Evolutionary conservation across 2,888 invertebrate species (phyloP).

Genomic region (Listrodromus nycthemerus): DNA sequence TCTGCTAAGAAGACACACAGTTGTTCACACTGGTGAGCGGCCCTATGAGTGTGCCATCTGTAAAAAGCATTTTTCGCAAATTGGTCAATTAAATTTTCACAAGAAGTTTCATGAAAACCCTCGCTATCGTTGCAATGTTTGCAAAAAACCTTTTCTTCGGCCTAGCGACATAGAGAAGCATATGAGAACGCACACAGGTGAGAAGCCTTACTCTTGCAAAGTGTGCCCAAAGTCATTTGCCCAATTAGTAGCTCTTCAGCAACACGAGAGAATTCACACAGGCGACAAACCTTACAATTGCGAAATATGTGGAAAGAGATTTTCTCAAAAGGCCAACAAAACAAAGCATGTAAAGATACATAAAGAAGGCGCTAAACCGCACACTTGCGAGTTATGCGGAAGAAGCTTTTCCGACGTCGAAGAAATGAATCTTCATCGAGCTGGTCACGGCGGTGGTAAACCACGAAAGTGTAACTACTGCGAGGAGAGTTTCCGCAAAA

Average conservation of each 20-base stretch:
- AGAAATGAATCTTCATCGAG: conserved; percentile 72
- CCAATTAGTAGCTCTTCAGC: conserved; percentile 69
- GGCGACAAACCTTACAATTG: conserved; percentile 71
- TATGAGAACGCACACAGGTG: conserved; percentile 71
- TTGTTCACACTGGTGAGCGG: conserved; percentile 69
- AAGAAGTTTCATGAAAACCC: conserved; percentile 71
- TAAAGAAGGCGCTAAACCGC: conserved; percentile 70
- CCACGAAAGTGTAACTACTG: conserved; percentile 71
- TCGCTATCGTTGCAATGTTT: conserved; percentile 70
- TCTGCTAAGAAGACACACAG: conserved; percentile 64
- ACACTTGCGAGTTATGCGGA: conserved; percentile 71
- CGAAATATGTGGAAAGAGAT: conserved; percentile 70
- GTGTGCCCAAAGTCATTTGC: conserved; percentile 70
- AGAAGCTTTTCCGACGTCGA: conserved; percentile 69
- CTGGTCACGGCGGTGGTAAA: conserved; percentile 71
- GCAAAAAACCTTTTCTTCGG: conserved; percentile 71
- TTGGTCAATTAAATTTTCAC: conserved; percentile 72
- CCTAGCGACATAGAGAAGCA: conserved; percentile 73
- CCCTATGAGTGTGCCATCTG: conserved; percentile 69
- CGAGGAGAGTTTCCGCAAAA: conserved; percentile 69
- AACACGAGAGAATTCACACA: conserved; percentile 71
- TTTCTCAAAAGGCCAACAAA: conserved; percentile 72
- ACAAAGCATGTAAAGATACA: conserved; percentile 73
- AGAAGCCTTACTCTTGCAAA: conserved; percentile 69
- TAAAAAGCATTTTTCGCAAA: conserved; percentile 69